These are phyloP conservation scores for Apis dorsata DNA, from an alignment of 1,140 invertebrate species.

Conservation along the genomic window DNA sequence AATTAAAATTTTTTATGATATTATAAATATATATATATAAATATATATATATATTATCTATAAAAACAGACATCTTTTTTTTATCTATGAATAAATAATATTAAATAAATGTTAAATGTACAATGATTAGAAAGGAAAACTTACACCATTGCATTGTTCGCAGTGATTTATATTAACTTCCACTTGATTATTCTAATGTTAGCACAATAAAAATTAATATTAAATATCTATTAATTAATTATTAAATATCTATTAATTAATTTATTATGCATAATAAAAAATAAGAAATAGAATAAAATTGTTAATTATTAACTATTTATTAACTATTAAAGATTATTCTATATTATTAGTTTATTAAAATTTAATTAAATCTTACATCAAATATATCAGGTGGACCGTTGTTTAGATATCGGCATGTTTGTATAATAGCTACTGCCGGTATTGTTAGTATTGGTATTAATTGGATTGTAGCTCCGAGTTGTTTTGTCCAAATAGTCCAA, in stretches of 20 bases:
- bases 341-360: not conserved
- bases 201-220: conserved; percentile 61
- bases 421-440: conserved; percentile 88
- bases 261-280: not conserved
- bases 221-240: conserved; percentile 4
- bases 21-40: not conserved
- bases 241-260: conserved; percentile 5
- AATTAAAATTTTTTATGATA: not conserved
- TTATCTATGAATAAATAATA: not conserved
- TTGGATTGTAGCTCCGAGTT: conserved; percentile 89
- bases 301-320: not conserved
- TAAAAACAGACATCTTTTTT: not conserved
- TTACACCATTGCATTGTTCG: conserved; percentile 79
- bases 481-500: conserved; percentile 89
- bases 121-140: conserved; percentile 53
- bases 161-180: conserved; percentile 78
- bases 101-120: not conserved
- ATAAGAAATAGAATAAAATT: not conserved
- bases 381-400: conserved; percentile 91
- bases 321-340: too few relatives aligned
- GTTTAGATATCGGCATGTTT: conserved; percentile 90
- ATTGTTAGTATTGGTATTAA: conserved; percentile 88
- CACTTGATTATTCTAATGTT: conserved; percentile 75
- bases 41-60: not conserved
- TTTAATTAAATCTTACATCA: conserved; percentile 84